These are phyloP conservation scores for Adrianichthys oophorus DNA, from an alignment of 2,797 vertebrate species.

Conservation along the genomic window DNA sequence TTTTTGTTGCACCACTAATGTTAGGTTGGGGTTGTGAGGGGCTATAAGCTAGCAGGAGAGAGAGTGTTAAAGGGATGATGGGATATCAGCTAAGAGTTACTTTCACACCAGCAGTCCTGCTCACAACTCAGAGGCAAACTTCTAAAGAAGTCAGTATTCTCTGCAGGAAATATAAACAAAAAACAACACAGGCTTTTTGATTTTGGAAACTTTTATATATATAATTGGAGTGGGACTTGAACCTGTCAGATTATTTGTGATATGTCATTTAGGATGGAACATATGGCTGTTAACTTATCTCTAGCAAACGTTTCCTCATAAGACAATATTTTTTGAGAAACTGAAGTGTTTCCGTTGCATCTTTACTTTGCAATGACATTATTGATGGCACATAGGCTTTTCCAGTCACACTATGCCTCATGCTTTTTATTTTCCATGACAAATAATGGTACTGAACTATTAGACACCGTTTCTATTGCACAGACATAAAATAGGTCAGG, in stretches of 20 bases:
- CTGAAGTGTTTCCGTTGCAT: constrained; percentile 13
- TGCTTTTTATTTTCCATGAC: constrained; percentile 2
- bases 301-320: constrained; percentile 17
- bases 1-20: too few relatives aligned
- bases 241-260: constrained; percentile 37
- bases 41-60: too few relatives aligned
- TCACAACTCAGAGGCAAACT: too few relatives aligned
- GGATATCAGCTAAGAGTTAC: too few relatives aligned
- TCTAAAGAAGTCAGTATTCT: too few relatives aligned
- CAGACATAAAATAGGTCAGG: constrained; percentile 6
- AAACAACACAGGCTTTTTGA: constrained; percentile 1
- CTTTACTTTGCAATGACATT: background rate
- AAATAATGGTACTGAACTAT: background rate
- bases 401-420: background rate
- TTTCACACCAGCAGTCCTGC: too few relatives aligned
- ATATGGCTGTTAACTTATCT: constrained; percentile 28
- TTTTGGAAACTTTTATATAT: constrained; percentile 42
- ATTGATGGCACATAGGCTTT: constrained; percentile 13
- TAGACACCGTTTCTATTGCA: constrained; percentile 1
- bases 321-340: constrained; percentile 30
- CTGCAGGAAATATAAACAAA: too few relatives aligned
- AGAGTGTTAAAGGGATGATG: too few relatives aligned
- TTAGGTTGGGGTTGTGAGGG: too few relatives aligned
- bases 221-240: constrained; percentile 11
- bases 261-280: constrained; percentile 7